Percentiles rank a stretch among this genome's conserved stretches.
Evolutionary conservation across 2,797 vertebrate species (phyloP).

Genomic region (Falco concolor): DNA sequence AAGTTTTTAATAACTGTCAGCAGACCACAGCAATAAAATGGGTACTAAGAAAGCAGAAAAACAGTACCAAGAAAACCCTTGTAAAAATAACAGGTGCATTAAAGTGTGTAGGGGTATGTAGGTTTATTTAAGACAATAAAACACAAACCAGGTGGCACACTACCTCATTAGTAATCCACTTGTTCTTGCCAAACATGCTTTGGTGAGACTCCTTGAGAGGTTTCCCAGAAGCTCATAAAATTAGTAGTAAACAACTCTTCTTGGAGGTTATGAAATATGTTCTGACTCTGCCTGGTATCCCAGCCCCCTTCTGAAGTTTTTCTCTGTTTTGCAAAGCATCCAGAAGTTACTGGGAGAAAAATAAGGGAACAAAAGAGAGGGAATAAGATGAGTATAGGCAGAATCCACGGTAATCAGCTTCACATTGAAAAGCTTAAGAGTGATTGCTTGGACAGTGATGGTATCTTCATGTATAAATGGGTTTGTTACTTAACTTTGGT

Average conservation of each 20-base stretch:
- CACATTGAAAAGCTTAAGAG: neutral
- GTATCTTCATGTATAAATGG: slow-evolving; percentile 39
- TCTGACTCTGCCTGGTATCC: neutral
- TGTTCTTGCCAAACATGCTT: neutral
- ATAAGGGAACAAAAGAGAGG: neutral
- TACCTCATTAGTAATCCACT: neutral
- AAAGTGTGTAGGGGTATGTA: neutral
- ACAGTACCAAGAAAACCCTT: neutral
- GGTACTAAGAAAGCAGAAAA: neutral
- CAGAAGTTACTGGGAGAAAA: neutral
- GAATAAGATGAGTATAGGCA: neutral
- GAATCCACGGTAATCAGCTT: neutral
- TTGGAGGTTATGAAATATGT: neutral
- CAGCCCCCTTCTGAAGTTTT: neutral
- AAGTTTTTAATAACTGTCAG: neutral
- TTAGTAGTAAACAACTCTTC: neutral
- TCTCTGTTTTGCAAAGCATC: neutral
- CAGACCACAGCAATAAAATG: neutral
- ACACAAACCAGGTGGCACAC: neutral
- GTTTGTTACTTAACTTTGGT: slow-evolving; percentile 60
- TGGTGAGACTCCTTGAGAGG: neutral
- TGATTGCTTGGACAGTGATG: slow-evolving; percentile 25
- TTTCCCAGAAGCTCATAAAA: slow-evolving; percentile 6
- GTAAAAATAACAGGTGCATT: neutral
- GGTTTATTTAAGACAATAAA: neutral